These are phyloP conservation scores for Cottus gobio DNA, from an alignment of 2,113 vertebrate genomes.

Conservation along the genomic window DNA sequence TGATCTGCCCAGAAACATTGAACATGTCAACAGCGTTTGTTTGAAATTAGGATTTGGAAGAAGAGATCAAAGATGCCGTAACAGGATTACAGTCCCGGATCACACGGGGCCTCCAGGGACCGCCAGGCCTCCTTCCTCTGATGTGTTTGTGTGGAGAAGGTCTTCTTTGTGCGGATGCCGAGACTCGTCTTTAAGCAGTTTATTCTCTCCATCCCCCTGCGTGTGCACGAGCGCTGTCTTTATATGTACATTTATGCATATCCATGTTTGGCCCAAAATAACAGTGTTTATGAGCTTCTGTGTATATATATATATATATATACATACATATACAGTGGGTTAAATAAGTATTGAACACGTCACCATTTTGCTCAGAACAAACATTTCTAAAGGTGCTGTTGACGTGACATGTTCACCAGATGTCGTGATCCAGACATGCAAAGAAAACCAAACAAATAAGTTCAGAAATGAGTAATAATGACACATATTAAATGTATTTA, in stretches of 20 bases:
- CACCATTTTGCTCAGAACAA: no score
- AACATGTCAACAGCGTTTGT: constrained; percentile 76
- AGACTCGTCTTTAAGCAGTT: constrained; percentile 56
- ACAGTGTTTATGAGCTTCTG: background rate
- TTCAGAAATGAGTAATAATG: no score
- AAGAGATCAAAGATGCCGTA: constrained; percentile 81
- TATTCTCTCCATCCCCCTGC: constrained; percentile 43
- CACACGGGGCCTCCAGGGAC: constrained; percentile 69
- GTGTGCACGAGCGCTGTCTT: constrained; percentile 11
- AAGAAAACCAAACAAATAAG: no score
- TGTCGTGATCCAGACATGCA: no score
- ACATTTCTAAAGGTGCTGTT: no score
- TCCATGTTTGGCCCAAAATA: constrained; percentile 39
- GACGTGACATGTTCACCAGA: no score
- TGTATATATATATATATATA: no score
- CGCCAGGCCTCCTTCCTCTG: constrained; percentile 70
- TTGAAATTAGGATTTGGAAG: constrained; percentile 79
- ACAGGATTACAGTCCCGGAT: constrained; percentile 80
- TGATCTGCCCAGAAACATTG: constrained; percentile 71
- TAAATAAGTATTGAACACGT: no score
- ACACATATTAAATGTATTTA: no score
- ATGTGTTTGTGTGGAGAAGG: constrained; percentile 63
- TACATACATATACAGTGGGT: no score
- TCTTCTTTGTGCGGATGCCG: constrained; percentile 64
- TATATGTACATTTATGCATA: constrained; percentile 41